These are phyloP conservation scores for Leptarthrus brevirostris DNA, from an alignment of 2,888 invertebrate species.

Conservation along the genomic window DNA sequence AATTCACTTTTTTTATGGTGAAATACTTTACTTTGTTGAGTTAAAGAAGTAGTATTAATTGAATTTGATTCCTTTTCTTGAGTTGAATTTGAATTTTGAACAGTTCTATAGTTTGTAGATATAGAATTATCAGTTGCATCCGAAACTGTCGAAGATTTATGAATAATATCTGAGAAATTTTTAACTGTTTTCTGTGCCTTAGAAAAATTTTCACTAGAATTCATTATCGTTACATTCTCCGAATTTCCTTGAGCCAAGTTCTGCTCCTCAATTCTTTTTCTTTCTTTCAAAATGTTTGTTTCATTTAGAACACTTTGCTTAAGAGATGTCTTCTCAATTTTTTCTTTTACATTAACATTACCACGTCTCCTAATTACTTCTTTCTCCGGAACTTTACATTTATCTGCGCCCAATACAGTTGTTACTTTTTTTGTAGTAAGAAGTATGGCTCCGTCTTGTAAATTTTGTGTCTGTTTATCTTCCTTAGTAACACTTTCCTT, in stretches of 20 bases:
- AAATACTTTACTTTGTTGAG: conserved; percentile 61
- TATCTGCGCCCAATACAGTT: conserved; percentile 63
- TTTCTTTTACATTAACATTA: conserved; percentile 64
- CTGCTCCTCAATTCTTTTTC: neutral
- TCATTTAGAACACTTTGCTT: conserved; percentile 62
- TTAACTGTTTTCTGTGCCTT: too few species aligned
- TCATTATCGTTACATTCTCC: neutral
- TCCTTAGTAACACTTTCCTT: conserved; percentile 59
- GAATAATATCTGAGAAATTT: too few species aligned
- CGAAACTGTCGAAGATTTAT: too few species aligned
- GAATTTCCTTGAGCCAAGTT: too few species aligned
- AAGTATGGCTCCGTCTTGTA: conserved; percentile 70
- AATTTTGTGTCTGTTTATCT: conserved; percentile 65
- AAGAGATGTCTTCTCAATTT: conserved; percentile 62
- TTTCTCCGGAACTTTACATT: conserved; percentile 63
- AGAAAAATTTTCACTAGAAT: too few species aligned
- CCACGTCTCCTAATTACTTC: conserved; percentile 63
- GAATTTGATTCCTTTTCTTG: neutral
- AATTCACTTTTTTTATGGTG: conserved; percentile 82
- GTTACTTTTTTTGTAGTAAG: conserved; percentile 69
- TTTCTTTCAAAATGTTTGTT: conserved; percentile 13
- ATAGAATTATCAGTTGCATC: too few species aligned
- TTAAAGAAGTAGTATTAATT: conserved; percentile 25
- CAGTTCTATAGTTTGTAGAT: too few species aligned
- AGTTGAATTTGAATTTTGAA: too few species aligned